Evolutionary conservation across 2,888 invertebrate genomes (phyloP), one percentile per base, ranked within the genome.

Genomic region (Flabesymbios commensalis): DNA sequence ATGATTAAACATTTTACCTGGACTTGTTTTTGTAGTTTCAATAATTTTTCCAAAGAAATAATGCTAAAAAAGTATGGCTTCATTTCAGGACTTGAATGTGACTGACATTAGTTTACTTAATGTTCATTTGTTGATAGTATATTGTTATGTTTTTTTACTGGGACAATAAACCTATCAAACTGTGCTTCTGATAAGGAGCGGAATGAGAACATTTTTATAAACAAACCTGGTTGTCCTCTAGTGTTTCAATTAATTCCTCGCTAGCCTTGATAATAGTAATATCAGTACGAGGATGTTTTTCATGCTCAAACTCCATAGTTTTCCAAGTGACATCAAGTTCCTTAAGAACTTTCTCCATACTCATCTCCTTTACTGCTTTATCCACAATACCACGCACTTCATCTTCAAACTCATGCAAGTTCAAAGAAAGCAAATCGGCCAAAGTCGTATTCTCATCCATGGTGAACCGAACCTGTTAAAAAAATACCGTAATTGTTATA

Each of bases 331-430:
- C 87, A 76, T 95, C 89, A 61, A 97, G 84, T 76, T 97, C 96
- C 70, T 92, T 88, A 53, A 97, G 86, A 58, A 91, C 90, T 81
- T 95, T 96, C 83, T 97, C 97, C 95, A 97, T 97, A 1, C 94
- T 93, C 93, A 95, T 94, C 85, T 97, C 97, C 84, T 97, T 97
- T 0, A 95, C 94, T 0, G 97, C 95, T 85, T 96, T 96, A 82
- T 97, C 97, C 7, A 97, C 97, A 74, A 97, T 96, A 81, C 93
- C 94, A 78, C 94, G 93, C 0, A 82, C 96, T 83, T 97, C 96
- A 81, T 97, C 97, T 83, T 97, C 97, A 82, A 93, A 96, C 83
- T 95, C 93, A 82, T 97, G 97, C 10, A 97, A 87, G 83, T 95
- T 95, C 51, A 97, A 84, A 3, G 92, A 92, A 67, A 97, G 85